Base-by-base conservation (phyloP, 2,888 invertebrate species). In the Agrotis clavis region DNA sequence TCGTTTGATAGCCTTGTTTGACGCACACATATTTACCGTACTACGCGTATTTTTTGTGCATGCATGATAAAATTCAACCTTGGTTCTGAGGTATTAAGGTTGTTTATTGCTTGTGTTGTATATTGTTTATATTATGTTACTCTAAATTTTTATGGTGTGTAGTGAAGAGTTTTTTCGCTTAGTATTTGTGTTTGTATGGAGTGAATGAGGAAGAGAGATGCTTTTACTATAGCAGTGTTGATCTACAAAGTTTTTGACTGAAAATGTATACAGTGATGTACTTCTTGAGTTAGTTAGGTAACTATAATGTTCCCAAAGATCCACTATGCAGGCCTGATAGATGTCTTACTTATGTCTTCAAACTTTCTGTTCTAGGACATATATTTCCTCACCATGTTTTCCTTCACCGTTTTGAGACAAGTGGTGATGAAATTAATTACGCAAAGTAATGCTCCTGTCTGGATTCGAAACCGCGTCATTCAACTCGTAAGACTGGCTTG, bases 181-280 rank as follows among this genome's bases (percentile, higher is more conserved):
- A 25, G 2, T 30, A 66, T 62, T 41, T 11, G 41, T 57, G 57
- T 57, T 30, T 41, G 41, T 41, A 41, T 41, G 41, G 48, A 51
- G 41, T 67, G 76, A 79, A 83, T 72, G 83, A 83, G 81, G 83
- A 81, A 83, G 80, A 67, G 30, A 59, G 65, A 68, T 45, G 53
- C 67, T 71, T 66, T 83, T 75, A 81, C 71, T 69, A 67, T 56
- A 48, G 64, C 54, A 70, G 56, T 62, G 57, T 30, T 63, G 56
- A 45, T 71, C 62, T 48, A 30, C 35, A 35, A 35, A 35, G 35
- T 35, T 35, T 35, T 9, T 41, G 41, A 41, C 60, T 50, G 35
- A 54, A 77, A 65, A 79, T 45, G 5, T 62, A 65, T 50, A 67
- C 53, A n/a, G n/a, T n/a, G n/a, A 45, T 77, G 14, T 59, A 16